phyloP scores from a whole-genome alignment of 2,888 invertebrate species.

The Oscheius sp. region DNA sequence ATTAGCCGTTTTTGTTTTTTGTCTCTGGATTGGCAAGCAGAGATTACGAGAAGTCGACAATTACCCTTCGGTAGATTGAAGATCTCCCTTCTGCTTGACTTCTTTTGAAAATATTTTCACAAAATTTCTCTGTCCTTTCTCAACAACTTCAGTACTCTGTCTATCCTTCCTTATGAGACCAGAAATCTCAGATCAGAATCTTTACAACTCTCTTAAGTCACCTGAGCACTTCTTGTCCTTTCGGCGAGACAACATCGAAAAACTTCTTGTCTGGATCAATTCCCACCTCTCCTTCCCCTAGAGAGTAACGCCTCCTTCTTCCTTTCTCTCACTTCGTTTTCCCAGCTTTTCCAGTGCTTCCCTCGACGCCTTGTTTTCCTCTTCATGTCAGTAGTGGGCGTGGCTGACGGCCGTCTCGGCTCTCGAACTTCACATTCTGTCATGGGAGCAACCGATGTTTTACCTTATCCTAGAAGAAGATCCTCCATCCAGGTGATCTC shows the following conservation, averaged over 20 bases:
- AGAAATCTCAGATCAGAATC: no score
- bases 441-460: conserved; percentile 28
- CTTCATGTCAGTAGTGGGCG: conserved; percentile 19
- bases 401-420: not conserved
- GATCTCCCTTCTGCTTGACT: no score
- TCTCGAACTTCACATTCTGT: not conserved
- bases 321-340: not conserved
- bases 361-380: not conserved
- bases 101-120: not conserved
- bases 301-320: not conserved
- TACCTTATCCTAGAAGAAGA: conserved; percentile 22
- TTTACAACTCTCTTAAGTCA: no score
- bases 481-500: conserved; percentile 19
- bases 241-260: no score
- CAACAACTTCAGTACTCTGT: no score
- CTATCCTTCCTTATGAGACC: no score
- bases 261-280: not conserved
- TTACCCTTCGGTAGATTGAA: no score
- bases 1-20: no score
- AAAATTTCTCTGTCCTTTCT: not conserved
- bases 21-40: no score
- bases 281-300: not conserved
- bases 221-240: no score
- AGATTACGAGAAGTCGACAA: no score
- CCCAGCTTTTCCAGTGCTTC: not conserved